Percentiles rank a stretch among this genome's conserved stretches.
phyloP scores from a whole-genome alignment of 1,140 invertebrate species.

The Magallana gigas region DNA sequence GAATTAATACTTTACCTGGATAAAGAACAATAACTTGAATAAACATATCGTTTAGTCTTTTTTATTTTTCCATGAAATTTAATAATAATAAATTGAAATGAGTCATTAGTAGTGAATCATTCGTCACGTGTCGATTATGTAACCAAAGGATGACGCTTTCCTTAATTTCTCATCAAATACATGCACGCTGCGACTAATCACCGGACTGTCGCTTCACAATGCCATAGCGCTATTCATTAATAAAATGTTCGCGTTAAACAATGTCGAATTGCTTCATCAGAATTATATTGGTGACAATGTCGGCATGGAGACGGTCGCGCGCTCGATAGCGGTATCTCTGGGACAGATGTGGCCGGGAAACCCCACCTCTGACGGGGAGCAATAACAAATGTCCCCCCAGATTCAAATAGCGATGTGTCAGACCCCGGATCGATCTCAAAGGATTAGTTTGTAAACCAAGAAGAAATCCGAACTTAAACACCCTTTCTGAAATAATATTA shows the following conservation, averaged over 20 bases:
- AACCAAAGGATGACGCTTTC: conserved; percentile 15
- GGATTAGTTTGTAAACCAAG: too few species aligned
- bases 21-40: not conserved
- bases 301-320: conserved; percentile 14
- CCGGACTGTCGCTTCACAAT: not conserved
- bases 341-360: conserved; percentile 15
- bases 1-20: not conserved
- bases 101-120: conserved; percentile 23
- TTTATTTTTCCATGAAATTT: too few species aligned
- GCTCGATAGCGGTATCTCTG: conserved; percentile 13
- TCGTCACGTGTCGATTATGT: conserved; percentile 28
- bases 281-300: conserved; percentile 14
- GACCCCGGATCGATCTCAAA: not conserved
- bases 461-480: too few species aligned
- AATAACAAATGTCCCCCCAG: conserved; percentile 8
- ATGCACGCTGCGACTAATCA: not conserved
- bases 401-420: conserved; percentile 19
- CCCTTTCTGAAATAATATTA: too few species aligned
- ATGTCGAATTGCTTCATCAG: conserved; percentile 29
- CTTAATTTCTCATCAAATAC: conserved; percentile 34
- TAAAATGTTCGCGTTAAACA: conserved; percentile 7
- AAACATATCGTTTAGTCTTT: too few species aligned
- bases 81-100: not conserved
- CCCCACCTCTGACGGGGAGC: conserved; percentile 2
- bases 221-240: conserved; percentile 28